Evolutionary conservation across 2,113 vertebrate genomes (phyloP).

Genomic region (Polypterus senegalus): DNA sequence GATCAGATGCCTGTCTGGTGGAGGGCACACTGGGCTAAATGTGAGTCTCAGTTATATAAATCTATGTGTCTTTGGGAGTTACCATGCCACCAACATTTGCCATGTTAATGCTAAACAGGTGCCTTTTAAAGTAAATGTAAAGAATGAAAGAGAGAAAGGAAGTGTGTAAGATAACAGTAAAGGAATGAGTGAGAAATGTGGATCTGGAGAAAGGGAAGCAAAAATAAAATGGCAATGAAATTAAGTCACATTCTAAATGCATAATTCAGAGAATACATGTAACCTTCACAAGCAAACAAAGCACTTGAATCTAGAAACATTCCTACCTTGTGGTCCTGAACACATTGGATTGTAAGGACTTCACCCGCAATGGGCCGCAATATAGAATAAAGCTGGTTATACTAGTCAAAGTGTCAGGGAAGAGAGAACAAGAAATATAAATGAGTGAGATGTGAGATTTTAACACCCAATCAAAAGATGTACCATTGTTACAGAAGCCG

Average conservation of each 20-base stretch:
- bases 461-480: too few species aligned
- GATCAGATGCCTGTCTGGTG: too few species aligned
- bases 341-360: constrained; percentile 38
- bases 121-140: background rate
- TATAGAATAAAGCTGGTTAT: constrained; percentile 20
- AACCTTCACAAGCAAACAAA: background rate
- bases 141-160: background rate
- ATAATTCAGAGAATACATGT: too few species aligned
- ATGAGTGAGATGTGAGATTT: too few species aligned
- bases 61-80: too few species aligned
- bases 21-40: too few species aligned
- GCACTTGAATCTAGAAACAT: background rate
- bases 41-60: too few species aligned
- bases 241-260: background rate
- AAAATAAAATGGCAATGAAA: background rate
- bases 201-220: background rate
- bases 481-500: too few species aligned
- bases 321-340: constrained; percentile 34
- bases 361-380: constrained; percentile 35
- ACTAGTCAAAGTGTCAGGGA: constrained; percentile 19
- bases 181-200: background rate
- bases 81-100: too few species aligned
- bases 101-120: too few species aligned
- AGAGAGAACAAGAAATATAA: background rate
- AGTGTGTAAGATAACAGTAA: background rate